phyloP scores from a whole-genome alignment of 2,797 vertebrate species.

The Artibeus jamaicensis region DNA sequence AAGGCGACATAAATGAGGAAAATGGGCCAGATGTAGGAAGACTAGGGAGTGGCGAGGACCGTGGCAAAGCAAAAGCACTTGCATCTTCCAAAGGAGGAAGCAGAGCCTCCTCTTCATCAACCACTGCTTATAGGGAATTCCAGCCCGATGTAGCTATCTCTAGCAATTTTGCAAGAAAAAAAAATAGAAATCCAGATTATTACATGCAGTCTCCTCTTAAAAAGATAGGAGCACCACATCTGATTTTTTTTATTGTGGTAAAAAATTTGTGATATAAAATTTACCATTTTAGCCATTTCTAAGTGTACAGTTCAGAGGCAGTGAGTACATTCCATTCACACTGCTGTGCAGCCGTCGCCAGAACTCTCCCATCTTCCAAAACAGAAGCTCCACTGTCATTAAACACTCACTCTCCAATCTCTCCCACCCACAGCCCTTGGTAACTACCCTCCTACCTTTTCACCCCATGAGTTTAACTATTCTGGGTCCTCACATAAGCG shows the following conservation, averaged over 20 bases:
- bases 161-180: neutral
- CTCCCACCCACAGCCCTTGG: neutral
- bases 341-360: neutral
- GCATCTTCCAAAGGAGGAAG: neutral
- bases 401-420: neutral
- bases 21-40: neutral
- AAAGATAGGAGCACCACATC: neutral
- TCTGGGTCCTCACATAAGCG: neutral
- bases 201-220: neutral
- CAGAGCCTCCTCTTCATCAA: neutral
- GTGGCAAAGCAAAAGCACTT: rapidly evolving
- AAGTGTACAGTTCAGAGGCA: neutral
- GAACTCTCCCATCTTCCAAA: neutral
- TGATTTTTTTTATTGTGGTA: neutral
- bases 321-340: neutral
- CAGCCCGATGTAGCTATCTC: neutral
- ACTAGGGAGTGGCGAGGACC: neutral
- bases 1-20: neutral
- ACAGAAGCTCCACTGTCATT: neutral
- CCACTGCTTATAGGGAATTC: neutral
- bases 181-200: neutral
- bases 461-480: neutral
- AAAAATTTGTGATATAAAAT: neutral
- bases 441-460: neutral
- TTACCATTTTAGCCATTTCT: neutral